Evolutionary conservation across 1,140 invertebrate species (phyloP).

Genomic region (Megalonaias nervosa): DNA sequence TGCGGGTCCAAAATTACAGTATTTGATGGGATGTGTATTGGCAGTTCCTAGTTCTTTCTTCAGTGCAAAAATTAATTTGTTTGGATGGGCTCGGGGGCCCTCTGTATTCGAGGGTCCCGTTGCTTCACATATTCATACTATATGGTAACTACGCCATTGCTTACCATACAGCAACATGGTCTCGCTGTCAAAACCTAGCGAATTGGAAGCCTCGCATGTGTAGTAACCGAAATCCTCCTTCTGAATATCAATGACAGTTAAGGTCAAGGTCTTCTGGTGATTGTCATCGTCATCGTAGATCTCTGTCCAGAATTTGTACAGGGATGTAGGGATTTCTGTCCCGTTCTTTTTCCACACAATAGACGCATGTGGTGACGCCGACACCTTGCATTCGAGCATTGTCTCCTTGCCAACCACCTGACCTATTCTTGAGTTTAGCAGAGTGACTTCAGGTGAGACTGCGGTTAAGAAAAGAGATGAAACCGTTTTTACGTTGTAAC

Average conservation of each 20-base stretch:
- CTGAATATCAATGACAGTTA: constrained; percentile 85
- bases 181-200: constrained; percentile 87
- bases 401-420: constrained; percentile 63
- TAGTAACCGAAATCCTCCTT: constrained; percentile 88
- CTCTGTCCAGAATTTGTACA: constrained; percentile 74
- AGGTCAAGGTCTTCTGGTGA: constrained; percentile 87
- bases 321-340: constrained; percentile 59
- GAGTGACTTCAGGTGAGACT: constrained; percentile 59
- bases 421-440: constrained; percentile 53
- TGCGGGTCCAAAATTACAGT: too few species aligned
- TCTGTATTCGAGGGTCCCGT: too few species aligned
- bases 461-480: neutral
- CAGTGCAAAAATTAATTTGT: too few species aligned
- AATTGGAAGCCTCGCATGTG: constrained; percentile 92
- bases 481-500: too few species aligned
- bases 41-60: too few species aligned
- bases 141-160: constrained; percentile 38
- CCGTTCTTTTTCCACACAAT: constrained; percentile 88
- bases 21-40: too few species aligned
- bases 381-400: constrained; percentile 87
- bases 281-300: constrained; percentile 79
- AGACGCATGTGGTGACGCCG: constrained; percentile 89
- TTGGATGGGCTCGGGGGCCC: too few species aligned
- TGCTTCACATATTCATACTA: too few species aligned
- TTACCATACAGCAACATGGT: constrained; percentile 89